Percentiles rank a stretch among this genome's conserved stretches.
These are phyloP conservation scores for Nasonia giraulti DNA, from an alignment of 1,140 invertebrate genomes.

Conservation along the genomic window DNA sequence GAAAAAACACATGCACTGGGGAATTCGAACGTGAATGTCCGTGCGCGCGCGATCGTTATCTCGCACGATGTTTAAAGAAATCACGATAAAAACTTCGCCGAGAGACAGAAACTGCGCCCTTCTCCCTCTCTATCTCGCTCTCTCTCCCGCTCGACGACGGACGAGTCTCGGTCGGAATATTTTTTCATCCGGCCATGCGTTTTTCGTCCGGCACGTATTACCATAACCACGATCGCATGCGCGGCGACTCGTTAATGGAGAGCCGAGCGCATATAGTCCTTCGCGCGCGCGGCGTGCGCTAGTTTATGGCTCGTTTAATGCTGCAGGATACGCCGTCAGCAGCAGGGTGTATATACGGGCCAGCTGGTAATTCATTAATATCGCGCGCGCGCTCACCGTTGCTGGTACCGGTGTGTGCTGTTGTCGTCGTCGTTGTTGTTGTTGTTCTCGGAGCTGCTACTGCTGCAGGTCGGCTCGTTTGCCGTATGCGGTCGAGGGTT, in stretches of 20 bases:
- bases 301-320: slow-evolving; percentile 25
- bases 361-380: slow-evolving; percentile 15
- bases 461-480: no score
- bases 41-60: slow-evolving; percentile 48
- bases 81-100: slow-evolving; percentile 43
- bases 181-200: background rate
- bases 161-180: background rate
- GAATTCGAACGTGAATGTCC: slow-evolving; percentile 47
- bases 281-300: background rate
- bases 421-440: background rate
- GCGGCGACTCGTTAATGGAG: slow-evolving; percentile 23
- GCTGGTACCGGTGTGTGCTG: background rate
- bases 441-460: background rate
- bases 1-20: slow-evolving; percentile 27
- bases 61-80: slow-evolving; percentile 47
- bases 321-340: background rate
- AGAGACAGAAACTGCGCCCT: slow-evolving; percentile 11
- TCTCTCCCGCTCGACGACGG: background rate
- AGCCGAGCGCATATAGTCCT: background rate
- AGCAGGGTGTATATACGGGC: background rate
- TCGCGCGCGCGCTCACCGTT: background rate
- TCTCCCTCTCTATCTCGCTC: background rate
- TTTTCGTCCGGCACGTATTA: slow-evolving; percentile 1
- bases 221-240: background rate
- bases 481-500: background rate